These are phyloP conservation scores for Epicauta chinensis DNA, from an alignment of 1,140 invertebrate genomes.

Conservation along the genomic window DNA sequence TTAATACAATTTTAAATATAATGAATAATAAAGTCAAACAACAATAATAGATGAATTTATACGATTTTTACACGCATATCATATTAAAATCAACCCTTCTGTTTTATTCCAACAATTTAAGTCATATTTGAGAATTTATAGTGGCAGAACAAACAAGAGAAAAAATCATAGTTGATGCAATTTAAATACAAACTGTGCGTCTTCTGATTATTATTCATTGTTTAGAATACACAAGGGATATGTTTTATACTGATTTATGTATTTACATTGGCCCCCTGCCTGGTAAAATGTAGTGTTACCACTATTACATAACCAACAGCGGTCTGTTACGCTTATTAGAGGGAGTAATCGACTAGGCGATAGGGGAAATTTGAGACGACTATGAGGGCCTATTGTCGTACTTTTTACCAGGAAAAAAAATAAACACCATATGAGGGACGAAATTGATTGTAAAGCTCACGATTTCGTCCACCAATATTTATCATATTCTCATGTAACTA, in stretches of 20 bases:
- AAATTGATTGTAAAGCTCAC: no score
- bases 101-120: neutral
- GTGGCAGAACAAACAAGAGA: slow-evolving; percentile 21
- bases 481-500: no score
- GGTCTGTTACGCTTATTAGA: slow-evolving; percentile 21
- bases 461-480: no score
- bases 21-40: slow-evolving; percentile 2
- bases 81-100: slow-evolving; percentile 18
- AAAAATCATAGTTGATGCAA: no score
- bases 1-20: neutral
- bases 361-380: slow-evolving; percentile 12
- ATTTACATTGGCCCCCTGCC: slow-evolving; percentile 14
- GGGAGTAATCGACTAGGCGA: slow-evolving; percentile 17
- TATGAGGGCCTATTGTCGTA: slow-evolving; percentile 11
- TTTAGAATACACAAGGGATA: slow-evolving; percentile 19
- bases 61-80: slow-evolving; percentile 11
- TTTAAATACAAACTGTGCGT: no score
- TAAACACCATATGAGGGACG: no score
- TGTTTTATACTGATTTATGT: slow-evolving; percentile 24
- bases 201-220: slow-evolving; percentile 21
- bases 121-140: slow-evolving; percentile 19
- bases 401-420: slow-evolving; percentile 2
- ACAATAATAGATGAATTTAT: slow-evolving; percentile 1
- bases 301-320: slow-evolving; percentile 7
- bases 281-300: slow-evolving; percentile 8